Base-by-base conservation (phyloP, 2,113 vertebrate genomes). In the Bucco capensis region DNA sequence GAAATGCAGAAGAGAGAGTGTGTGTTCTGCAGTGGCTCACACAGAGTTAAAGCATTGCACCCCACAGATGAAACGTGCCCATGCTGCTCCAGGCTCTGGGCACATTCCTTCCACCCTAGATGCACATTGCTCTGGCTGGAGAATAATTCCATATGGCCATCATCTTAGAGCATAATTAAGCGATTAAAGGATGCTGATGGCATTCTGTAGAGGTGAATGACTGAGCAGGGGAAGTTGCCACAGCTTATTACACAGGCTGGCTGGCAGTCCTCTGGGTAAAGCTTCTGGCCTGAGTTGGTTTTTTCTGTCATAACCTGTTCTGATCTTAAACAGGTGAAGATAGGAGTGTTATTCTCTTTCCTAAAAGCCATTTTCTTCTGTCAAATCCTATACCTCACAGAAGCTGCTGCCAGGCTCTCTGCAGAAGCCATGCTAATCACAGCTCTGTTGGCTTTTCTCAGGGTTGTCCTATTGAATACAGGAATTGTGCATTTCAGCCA, bases 131-230 rank as follows among this genome's bases (percentile, higher is more conserved):
- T 86, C 1, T 49, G 54, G 28, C 83, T 89, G 84, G 67, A 84
- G 62, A 92, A 79, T 85, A 89, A 93, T 89, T 94, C 54, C 92
- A 54, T 89, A 89, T 91, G 89, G 50, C 73, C 80, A 76, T 93
- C 65, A 49, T 78, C 87, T 93, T 93, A 56, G 74, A 78, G 89
- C 89, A 61, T 92, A 96, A 94, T 96, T 91, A 93, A 88, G 57
- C 88, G 92, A 93, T 94, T 93, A 80, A 92, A 92, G 8, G 25
- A 5, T 73, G 85, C 93, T 92, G 2, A 1, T 78, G 89, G 91
- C 77, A 1, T 90, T 83, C 73, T 84, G 86, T 40, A 50, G 89
- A 69, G 79, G 88, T 92, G 88, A 96, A 90, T 96, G 83, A 82
- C 58, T 77, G 75, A 69, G 16, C 46, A 87, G 47, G 76, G 86